Evolutionary conservation across 2,888 invertebrate species (phyloP).

Genomic region (Hyposoter dolosus): DNA sequence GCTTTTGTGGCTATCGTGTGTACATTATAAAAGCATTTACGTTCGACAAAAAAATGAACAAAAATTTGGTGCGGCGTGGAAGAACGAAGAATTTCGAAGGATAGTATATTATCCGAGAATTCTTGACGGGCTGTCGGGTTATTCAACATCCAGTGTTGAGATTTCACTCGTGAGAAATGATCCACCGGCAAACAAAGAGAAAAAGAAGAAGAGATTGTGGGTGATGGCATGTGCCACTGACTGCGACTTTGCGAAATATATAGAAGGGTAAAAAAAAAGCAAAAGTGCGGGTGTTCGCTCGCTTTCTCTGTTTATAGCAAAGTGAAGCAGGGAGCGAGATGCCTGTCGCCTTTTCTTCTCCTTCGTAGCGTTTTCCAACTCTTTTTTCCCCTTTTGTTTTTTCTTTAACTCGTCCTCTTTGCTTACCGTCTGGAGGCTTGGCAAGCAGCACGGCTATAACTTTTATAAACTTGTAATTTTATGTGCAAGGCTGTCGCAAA

Average conservation of each 20-base stretch:
- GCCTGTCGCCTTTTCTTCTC: constrained; percentile 24
- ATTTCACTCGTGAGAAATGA: constrained; percentile 66
- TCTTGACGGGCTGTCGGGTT: constrained; percentile 58
- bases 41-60: constrained; percentile 8
- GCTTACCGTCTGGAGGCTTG: constrained; percentile 66
- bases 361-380: neutral
- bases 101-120: constrained; percentile 46
- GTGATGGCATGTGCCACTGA: constrained; percentile 27
- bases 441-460: constrained; percentile 69
- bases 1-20: neutral
- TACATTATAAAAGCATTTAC: constrained; percentile 12
- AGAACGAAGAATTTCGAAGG: constrained; percentile 45
- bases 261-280: constrained; percentile 15
- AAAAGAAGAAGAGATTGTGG: constrained; percentile 10
- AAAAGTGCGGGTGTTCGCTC: constrained; percentile 28
- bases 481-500: neutral
- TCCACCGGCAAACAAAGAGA: constrained; percentile 45
- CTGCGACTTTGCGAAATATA: constrained; percentile 56
- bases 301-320: constrained; percentile 28
- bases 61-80: constrained; percentile 1
- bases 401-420: constrained; percentile 18
- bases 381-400: constrained; percentile 23
- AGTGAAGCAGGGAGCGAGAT: constrained; percentile 46
- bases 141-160: constrained; percentile 55
- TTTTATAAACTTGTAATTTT: constrained; percentile 32